Evolutionary conservation across 2,113 vertebrate genomes (phyloP).

Genomic region (Upupa epops): DNA sequence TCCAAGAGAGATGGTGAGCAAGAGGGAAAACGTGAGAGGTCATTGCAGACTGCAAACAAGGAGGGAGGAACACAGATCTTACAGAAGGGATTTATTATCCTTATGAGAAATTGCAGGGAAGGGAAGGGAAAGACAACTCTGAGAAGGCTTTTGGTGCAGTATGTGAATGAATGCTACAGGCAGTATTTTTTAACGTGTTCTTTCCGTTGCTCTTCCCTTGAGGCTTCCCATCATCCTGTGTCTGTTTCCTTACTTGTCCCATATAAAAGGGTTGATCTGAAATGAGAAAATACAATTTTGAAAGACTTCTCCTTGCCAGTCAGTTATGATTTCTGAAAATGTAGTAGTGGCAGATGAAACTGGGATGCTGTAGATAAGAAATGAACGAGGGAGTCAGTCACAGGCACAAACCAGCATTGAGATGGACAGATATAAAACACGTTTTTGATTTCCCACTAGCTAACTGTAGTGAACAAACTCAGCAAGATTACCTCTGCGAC

Average conservation of each 20-base stretch:
- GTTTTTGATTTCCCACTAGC: not conserved
- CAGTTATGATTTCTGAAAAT: no score
- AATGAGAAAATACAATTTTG: conserved; percentile 5
- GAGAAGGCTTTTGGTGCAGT: not conserved
- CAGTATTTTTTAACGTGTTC: not conserved
- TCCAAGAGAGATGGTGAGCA: not conserved
- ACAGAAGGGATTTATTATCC: conserved; percentile 1
- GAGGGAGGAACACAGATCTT: not conserved
- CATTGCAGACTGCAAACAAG: not conserved
- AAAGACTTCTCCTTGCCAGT: no score
- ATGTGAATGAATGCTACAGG: not conserved
- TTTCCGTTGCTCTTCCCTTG: not conserved
- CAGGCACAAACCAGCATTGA: conserved; percentile 3
- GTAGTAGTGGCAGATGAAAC: conserved; percentile 2
- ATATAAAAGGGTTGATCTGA: not conserved
- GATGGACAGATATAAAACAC: not conserved
- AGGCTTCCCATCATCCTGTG: not conserved
- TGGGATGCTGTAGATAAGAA: not conserved
- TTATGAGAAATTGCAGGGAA: not conserved
- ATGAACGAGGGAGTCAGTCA: not conserved
- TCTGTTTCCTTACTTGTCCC: not conserved
- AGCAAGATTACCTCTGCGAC: not conserved
- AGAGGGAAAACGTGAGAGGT: not conserved
- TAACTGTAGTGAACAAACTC: not conserved
- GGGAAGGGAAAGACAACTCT: not conserved